A percentile compares a stretch with the other conserved stretches of the same genome.
phyloP scores from a whole-genome alignment of 2,113 vertebrate genomes.

The Microcebus jonahi region DNA sequence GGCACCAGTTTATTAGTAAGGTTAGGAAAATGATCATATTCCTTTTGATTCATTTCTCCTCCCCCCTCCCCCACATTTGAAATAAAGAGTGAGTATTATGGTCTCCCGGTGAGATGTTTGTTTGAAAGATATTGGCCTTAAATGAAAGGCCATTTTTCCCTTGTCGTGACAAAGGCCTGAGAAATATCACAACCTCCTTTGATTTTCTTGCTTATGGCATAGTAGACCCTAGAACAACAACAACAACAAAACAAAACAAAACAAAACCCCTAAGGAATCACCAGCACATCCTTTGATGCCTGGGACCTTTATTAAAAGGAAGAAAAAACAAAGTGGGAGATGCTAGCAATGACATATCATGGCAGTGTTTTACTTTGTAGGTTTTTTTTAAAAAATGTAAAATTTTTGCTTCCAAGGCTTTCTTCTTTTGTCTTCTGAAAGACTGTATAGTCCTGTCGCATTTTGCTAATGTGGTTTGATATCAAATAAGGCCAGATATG shows the following conservation, averaged over 20 bases:
- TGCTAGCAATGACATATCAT: rapidly evolving
- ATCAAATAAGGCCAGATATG: neutral
- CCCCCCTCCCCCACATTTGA: neutral
- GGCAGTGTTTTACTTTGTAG: neutral
- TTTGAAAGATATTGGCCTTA: slow-evolving; percentile 9
- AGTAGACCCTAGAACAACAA: no score
- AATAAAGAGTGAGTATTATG: neutral
- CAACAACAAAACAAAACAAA: no score
- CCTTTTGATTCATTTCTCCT: slow-evolving; percentile 31
- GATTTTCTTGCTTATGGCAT: neutral
- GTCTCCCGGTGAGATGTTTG: neutral
- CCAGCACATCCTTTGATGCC: rapidly evolving
- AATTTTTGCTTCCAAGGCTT: neutral
- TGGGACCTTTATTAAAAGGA: neutral
- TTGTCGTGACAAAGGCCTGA: neutral
- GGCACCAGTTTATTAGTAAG: neutral
- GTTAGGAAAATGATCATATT: neutral
- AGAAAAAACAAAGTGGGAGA: neutral
- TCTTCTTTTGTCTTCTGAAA: neutral
- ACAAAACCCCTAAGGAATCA: neutral
- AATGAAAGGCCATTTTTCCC: neutral
- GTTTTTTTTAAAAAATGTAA: neutral
- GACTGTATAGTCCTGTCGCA: neutral
- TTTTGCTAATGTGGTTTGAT: neutral
- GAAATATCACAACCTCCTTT: neutral